Evolutionary conservation across 2,888 invertebrate genomes (phyloP).

Genomic region (Parelbella ahira): DNA sequence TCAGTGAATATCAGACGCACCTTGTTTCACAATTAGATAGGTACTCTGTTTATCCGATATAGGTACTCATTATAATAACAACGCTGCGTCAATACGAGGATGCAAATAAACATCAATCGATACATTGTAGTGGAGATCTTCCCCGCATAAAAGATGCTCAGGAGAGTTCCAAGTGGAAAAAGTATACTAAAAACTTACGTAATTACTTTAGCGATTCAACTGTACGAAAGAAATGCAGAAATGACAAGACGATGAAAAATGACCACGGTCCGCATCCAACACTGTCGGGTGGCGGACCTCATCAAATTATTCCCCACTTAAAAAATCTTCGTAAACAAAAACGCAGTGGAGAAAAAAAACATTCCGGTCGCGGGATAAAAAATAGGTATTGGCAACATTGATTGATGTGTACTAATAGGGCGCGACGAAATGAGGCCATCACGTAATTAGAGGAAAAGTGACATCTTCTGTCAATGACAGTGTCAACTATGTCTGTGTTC

Average conservation of each 20-base stretch:
- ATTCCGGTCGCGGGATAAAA: conserved; percentile 67
- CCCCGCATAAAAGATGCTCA: conserved; percentile 11
- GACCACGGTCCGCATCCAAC: conserved; percentile 72
- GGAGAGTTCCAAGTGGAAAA: conserved; percentile 49
- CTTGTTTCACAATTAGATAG: no score
- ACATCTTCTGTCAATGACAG: conserved; percentile 77
- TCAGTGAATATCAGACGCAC: no score
- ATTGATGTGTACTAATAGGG: conserved; percentile 81
- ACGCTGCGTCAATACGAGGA: conserved; percentile 5
- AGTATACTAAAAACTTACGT: conserved; percentile 69
- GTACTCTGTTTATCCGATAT: no score
- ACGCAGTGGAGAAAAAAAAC: conserved; percentile 65
- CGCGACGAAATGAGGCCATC: conserved; percentile 77
- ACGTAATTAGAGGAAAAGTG: conserved; percentile 78
- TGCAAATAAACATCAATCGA: conserved; percentile 21
- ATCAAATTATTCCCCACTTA: conserved; percentile 80
- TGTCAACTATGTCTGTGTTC: conserved; percentile 40
- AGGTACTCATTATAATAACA: conserved; percentile 13
- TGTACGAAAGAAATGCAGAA: conserved; percentile 77
- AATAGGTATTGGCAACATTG: conserved; percentile 81
- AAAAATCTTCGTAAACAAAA: conserved; percentile 80
- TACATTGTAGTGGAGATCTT: conserved; percentile 10
- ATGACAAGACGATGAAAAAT: conserved; percentile 82
- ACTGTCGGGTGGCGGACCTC: conserved; percentile 79
- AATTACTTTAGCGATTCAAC: conserved; percentile 77